Base-by-base conservation (phyloP, 1,140 invertebrate species). In the Dicyema japonicum region DNA sequence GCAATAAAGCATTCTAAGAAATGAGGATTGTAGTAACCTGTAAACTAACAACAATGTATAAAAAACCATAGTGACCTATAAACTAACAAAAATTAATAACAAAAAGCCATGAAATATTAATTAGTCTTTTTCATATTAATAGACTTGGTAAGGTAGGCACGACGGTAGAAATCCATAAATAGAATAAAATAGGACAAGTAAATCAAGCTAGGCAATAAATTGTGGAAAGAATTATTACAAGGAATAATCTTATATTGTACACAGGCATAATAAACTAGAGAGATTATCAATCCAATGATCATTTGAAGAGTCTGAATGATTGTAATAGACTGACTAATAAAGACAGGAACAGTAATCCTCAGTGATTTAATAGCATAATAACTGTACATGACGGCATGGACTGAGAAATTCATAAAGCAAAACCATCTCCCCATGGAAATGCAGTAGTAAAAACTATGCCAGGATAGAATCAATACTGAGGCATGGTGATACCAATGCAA, bases 371-470 rank as follows among this genome's bases (percentile, higher is more conserved):
- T 48, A 1, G 72, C 72, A 50, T 85, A 92, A 51, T 94, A 94
- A 3, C 69, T 64, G 54, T 92, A 92, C 85, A 94, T 94, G 35
- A 85, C 58, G 33, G 75, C 72, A 54, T 94, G 85, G 14, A 94
- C 78, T 36, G 66, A 69, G 50, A 78, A 94, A 54, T 94, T 94
- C 70, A 94, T 85, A n/a, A 76, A 71, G 41, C 90, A 72, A 50
- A 82, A 92, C 80, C 82, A 94, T 26, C 44, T 34, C n/a, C 46
- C 82, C 4, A 74, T 72, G n/a, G 76, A 68, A 8, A 75, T 82
- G 56, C 80, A 78, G 46, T 90, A 75, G 8, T 70, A 69, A 52
- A 85, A 90, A 4, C 71, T 76, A 56, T 80, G 90, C 80, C 80
- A 92, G 3, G 71, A 69, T 53, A 90, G 92, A 14, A 90, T 60